Evolutionary conservation across 2,888 invertebrate genomes (phyloP), one percentile per base, ranked within the genome.

Genomic region (Apotomis turbidana): DNA sequence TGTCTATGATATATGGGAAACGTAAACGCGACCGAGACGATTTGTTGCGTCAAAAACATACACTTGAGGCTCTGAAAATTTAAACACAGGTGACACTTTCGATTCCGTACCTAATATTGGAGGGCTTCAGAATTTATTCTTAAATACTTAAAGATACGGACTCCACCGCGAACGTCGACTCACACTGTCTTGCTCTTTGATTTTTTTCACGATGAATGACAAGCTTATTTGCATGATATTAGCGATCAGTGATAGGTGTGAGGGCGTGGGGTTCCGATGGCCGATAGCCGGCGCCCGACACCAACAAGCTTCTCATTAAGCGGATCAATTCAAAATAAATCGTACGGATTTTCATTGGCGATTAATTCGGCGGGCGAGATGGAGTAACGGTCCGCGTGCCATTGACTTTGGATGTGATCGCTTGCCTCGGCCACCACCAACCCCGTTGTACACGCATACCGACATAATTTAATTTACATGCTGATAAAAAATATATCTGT

Each of bases 361-460:
- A 93, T 92, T 91, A 93, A 91, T 92, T 93, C 86, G 90, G 90
- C 89, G 86, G 86, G 89, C 87, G 88, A 90, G 92, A 92, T 91
- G 88, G 89, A 88, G 84, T 93, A 93, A 93, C 93, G 93, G 93
- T 91, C 86, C 79, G 85, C 90, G 88, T 91, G 93, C 92, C 93
- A 93, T 87, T 92, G 93, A 92, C 93, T 93, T 89, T 89, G 91
- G 90, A 82, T 83, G 84, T 82, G 86, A 85, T 83, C 84, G 86
- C 80, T 80, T 46, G 46, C 79, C 81, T 78, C 78, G 76, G 81
- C 75, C 75, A 75, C 74, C 80, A 75, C 77, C 77, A 78, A 62
- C 72, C 72, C 72, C 68, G 72, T 68, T 72, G 63, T 68, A 61
- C 68, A 72, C 63, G 51, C 52, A 68, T 63, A 63, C 72, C 63